Evolutionary conservation across 2,888 invertebrate species (phyloP), one percentile per base, ranked within the genome.

Genomic region (Brachypalpus laphriformis): DNA sequence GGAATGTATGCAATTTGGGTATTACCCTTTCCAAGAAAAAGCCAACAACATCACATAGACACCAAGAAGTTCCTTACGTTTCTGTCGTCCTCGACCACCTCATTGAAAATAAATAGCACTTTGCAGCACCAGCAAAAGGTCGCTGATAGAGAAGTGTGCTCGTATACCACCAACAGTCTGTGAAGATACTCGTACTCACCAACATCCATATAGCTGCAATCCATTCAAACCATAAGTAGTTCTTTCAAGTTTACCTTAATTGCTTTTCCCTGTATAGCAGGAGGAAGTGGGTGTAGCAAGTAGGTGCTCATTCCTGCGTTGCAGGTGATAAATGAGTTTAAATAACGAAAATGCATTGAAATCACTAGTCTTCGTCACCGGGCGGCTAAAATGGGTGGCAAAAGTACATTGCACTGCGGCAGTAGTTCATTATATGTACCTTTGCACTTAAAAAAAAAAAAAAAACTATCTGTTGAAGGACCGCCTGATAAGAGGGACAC

Each of bases 211-310:
- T 20, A 54, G 63, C 42, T 45, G 63, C 61, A 72, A 61, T 72
- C 40, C 74, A 65, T 65, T 74, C 54, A 74, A 65, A 74, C 74
- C 63, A 74, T 74, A 74, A 74, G 74, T 74, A 72, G 74, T 74
- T 74, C 74, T 74, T 74, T 65, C 74, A 74, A 74, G 74, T 74
- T 74, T 74, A 45, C 74, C 74, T 74, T 74, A 74, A 74, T 74
- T 74, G 74, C 63, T 74, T 74, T 74, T 74, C 54, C 45, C 63
- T 74, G 74, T 65, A 63, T 4, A 57, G 40, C 14, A 61, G 25
- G 16, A 71, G 71, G 47, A 49, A 59, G 51, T 72, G 63, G 74
- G 63, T 42, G 61, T 37, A 37, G 40, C n/a, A n/a, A n/a, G n/a
- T n/a, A n/a, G n/a, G n/a, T 56, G 3, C 7, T 42, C 9, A 18